Percentiles rank a stretch among this genome's conserved stretches.
These are phyloP conservation scores for Acarapis woodi DNA, from an alignment of 1,140 invertebrate species.

Conservation along the genomic window DNA sequence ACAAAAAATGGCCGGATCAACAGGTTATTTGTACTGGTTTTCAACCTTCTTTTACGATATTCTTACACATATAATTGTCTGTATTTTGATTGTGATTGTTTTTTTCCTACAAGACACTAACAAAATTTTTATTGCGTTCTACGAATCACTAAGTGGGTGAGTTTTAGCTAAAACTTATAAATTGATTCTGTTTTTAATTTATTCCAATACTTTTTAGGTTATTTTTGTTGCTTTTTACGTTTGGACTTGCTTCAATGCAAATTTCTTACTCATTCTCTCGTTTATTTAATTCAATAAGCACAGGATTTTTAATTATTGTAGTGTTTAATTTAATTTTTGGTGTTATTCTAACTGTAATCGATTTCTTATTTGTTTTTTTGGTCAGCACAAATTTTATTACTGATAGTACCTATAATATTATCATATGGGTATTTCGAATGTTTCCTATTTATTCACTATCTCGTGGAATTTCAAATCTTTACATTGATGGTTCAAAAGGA, in stretches of 20 bases:
- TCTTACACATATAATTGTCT: slow-evolving; percentile 1
- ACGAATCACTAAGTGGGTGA: slow-evolving; percentile 4
- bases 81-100: slow-evolving; percentile 8
- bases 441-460: not conserved
- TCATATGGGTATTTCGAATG: not conserved
- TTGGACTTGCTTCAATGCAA: slow-evolving; percentile 12
- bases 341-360: not conserved
- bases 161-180: not conserved
- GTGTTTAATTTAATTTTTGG: slow-evolving; percentile 8
- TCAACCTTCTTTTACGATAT: slow-evolving; percentile 11
- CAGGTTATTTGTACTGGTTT: slow-evolving; percentile 9
- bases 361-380: not conserved
- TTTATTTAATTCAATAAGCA: slow-evolving; percentile 5
- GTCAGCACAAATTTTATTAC: not conserved
- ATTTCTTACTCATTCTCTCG: slow-evolving; percentile 12
- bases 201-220: not conserved
- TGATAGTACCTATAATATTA: not conserved
- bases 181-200: not conserved
- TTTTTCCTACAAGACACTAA: slow-evolving; percentile 2
- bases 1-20: slow-evolving; percentile 12
- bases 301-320: slow-evolving; percentile 10
- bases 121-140: slow-evolving; percentile 3
- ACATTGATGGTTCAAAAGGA: not conserved
- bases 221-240: slow-evolving; percentile 9
- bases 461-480: not conserved